Conservation (phyloP, 2,113 vertebrate species). For the Cyanistes caeruleus region DNA sequence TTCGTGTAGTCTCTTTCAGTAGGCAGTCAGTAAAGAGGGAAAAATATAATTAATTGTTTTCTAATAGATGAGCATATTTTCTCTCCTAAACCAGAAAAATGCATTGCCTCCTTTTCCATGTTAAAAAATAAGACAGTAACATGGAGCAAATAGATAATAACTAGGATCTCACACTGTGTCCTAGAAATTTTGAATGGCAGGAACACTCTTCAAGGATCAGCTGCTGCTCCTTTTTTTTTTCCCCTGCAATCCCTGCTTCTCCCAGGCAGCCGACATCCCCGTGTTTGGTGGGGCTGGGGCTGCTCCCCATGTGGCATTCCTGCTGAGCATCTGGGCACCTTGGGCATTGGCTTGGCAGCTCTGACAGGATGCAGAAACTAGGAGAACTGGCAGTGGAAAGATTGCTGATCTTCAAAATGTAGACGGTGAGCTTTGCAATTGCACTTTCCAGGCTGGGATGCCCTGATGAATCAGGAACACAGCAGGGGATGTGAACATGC, state of each 20-base stretch:
- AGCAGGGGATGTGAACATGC: fast-evolving
- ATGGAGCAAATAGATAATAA: not conserved
- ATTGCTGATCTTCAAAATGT: not conserved
- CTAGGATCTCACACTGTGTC: not conserved
- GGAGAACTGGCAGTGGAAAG: not conserved
- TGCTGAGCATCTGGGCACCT: not conserved
- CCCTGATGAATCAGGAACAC: fast-evolving
- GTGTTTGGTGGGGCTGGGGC: fast-evolving
- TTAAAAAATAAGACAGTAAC: not conserved
- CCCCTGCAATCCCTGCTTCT: fast-evolving
- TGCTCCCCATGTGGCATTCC: not conserved
- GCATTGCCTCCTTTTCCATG: not conserved
- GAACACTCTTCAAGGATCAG: not conserved
- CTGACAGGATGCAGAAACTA: not conserved
- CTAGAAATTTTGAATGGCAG: not conserved
- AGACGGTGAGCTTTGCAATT: not conserved
- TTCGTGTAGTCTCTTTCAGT: not conserved
- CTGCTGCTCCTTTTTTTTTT: not conserved
- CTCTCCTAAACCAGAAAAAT: not conserved
- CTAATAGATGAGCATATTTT: not conserved
- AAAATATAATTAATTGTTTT: not conserved
- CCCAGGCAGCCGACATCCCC: not conserved
- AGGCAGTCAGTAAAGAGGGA: not conserved
- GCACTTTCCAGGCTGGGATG: not conserved
- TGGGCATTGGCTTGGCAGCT: not conserved